Percentiles rank a stretch among this genome's conserved stretches.
Conservation (phyloP, 2,113 vertebrate genomes). For the Pleuronectes platessa region DNA sequence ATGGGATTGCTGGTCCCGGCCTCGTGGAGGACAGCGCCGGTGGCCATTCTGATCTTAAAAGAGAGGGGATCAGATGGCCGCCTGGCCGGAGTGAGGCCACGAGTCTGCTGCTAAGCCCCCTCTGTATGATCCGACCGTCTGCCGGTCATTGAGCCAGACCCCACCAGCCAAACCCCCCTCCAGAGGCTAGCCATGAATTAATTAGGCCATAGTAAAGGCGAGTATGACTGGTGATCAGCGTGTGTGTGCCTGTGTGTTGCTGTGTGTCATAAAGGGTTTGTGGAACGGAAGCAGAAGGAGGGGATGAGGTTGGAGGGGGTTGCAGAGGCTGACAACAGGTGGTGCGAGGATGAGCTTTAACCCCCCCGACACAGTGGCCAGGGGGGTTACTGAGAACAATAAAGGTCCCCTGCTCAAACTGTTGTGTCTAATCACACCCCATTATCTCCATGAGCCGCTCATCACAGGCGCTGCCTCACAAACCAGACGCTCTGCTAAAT, state of each 20-base stretch:
- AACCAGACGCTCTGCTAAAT: slow-evolving; percentile 14
- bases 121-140: slow-evolving; percentile 63
- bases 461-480: slow-evolving; percentile 12
- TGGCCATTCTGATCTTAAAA: slow-evolving; percentile 53
- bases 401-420: slow-evolving; percentile 43
- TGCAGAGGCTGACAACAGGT: slow-evolving; percentile 80
- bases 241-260: slow-evolving; percentile 36
- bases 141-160: slow-evolving; percentile 65
- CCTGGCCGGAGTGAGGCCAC: slow-evolving; percentile 61
- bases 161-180: slow-evolving; percentile 64
- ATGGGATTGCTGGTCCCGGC: slow-evolving; percentile 70
- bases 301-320: slow-evolving; percentile 9
- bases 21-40: slow-evolving; percentile 49
- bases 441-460: slow-evolving; percentile 50
- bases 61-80: slow-evolving; percentile 72
- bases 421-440: slow-evolving; percentile 51
- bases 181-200: slow-evolving; percentile 76
- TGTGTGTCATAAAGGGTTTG: slow-evolving; percentile 48
- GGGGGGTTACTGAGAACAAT: slow-evolving; percentile 68
- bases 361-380: slow-evolving; percentile 43
- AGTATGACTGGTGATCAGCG: slow-evolving; percentile 32
- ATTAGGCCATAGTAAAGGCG: slow-evolving; percentile 71
- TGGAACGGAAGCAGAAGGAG: slow-evolving; percentile 55
- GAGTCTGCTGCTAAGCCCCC: slow-evolving; percentile 64
- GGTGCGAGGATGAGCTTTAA: slow-evolving; percentile 75